phyloP scores from a whole-genome alignment of 35 echinoderm and acorn worm genomes.

The Apostichopus parvimensis region DNA sequence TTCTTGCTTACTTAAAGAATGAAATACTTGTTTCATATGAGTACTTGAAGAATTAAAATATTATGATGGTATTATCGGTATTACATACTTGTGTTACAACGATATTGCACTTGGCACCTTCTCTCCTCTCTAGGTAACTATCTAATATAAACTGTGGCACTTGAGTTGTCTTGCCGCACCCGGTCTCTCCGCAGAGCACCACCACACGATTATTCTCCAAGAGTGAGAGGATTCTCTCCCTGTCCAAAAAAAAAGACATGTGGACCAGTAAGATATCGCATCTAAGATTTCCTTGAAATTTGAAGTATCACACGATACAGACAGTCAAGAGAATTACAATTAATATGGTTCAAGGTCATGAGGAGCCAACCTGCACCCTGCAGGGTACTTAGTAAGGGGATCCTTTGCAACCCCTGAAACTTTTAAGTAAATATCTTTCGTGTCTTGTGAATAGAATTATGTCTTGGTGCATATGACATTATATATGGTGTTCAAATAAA shows the following conservation, averaged over 20 bases:
- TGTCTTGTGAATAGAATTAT: too few relatives aligned
- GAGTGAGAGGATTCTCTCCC: constrained; percentile 70
- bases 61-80: not conserved
- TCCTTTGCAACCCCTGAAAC: too few relatives aligned
- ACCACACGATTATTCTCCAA: constrained; percentile 80
- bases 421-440: too few relatives aligned
- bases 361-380: too few relatives aligned
- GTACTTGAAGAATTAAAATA: too few relatives aligned
- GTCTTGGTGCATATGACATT: too few relatives aligned
- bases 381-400: too few relatives aligned
- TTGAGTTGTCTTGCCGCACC: constrained; percentile 94
- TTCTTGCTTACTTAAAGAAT: too few relatives aligned
- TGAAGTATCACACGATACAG: not conserved
- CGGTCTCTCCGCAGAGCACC: constrained; percentile 84
- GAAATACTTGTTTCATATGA: too few relatives aligned
- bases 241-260: not conserved
- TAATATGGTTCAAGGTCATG: not conserved
- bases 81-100: constrained; percentile 82
- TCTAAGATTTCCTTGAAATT: not conserved
- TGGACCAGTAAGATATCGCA: not conserved
- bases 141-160: constrained; percentile 86
- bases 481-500: too few relatives aligned
- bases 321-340: not conserved
- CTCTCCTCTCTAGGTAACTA: constrained; percentile 63
- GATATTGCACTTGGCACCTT: constrained; percentile 88